Evolutionary conservation across 2,888 invertebrate species (phyloP).

Genomic region (Cartodere bifasciata): DNA sequence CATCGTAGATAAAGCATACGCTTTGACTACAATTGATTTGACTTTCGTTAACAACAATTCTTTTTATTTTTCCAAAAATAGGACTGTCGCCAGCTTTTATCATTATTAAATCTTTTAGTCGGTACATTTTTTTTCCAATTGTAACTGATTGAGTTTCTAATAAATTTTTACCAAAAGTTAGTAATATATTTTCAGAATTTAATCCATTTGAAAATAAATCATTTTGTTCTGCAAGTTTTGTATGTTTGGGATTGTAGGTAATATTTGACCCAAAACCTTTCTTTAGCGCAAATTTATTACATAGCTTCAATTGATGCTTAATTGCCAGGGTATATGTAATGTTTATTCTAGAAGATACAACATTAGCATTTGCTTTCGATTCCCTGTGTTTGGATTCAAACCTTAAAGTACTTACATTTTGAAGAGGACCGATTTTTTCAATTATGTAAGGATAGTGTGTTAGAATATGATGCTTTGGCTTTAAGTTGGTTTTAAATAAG

Average conservation of each 20-base stretch:
- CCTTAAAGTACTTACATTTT: conserved; percentile 14
- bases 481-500: conserved; percentile 10
- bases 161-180: too few relatives aligned
- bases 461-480: conserved; percentile 16
- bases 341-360: conserved; percentile 2
- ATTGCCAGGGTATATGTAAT: conserved; percentile 2
- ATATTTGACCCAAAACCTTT: not conserved
- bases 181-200: too few relatives aligned
- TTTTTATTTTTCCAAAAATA: too few relatives aligned
- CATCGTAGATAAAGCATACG: too few relatives aligned
- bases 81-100: too few relatives aligned
- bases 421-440: conserved; percentile 14
- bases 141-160: too few relatives aligned
- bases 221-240: too few relatives aligned
- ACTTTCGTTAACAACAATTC: too few relatives aligned
- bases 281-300: not conserved
- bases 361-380: conserved; percentile 10
- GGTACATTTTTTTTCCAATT: too few relatives aligned
- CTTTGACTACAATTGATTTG: too few relatives aligned
- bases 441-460: conserved; percentile 15
- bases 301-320: conserved; percentile 4
- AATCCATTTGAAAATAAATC: too few relatives aligned
- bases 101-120: too few relatives aligned
- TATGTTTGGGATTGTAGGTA: not conserved
- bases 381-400: conserved; percentile 16